Conservation (phyloP, 2,113 vertebrate species). For the Noctilio leporinus region DNA sequence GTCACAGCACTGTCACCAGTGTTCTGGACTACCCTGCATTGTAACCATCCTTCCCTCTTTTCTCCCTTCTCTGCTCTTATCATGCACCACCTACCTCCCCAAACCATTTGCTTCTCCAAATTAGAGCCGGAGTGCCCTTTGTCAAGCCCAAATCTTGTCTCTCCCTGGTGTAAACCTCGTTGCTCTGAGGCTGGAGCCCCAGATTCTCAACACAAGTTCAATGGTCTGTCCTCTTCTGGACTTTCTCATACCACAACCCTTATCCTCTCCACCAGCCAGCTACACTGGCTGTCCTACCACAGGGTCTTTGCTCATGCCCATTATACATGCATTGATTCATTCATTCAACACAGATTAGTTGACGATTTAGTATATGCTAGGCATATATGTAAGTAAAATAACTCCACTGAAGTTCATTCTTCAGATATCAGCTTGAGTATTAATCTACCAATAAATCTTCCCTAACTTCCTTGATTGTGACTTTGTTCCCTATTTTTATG, state of each 20-base stretch:
- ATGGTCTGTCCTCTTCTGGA: fast-evolving
- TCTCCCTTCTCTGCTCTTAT: background rate
- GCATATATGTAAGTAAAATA: background rate
- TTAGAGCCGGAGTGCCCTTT: background rate
- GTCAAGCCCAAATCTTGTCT: background rate
- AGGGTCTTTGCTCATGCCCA: background rate
- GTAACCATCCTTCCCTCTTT: background rate
- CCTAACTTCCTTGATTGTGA: background rate
- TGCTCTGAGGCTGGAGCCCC: background rate
- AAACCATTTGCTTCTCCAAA: background rate
- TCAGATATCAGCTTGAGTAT: background rate
- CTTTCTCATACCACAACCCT: background rate
- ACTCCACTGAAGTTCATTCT: background rate
- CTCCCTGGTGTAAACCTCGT: background rate
- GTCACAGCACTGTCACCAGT: too few species aligned
- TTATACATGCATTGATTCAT: background rate
- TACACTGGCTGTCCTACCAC: background rate
- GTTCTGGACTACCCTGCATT: background rate
- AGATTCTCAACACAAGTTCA: background rate
- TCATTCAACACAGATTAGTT: background rate
- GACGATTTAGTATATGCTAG: background rate
- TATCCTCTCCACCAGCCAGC: background rate
- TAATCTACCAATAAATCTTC: background rate
- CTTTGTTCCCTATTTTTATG: background rate
- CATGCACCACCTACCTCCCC: background rate